Conservation (phyloP, 2,797 vertebrate genomes). For the Arvicola amphibius region DNA sequence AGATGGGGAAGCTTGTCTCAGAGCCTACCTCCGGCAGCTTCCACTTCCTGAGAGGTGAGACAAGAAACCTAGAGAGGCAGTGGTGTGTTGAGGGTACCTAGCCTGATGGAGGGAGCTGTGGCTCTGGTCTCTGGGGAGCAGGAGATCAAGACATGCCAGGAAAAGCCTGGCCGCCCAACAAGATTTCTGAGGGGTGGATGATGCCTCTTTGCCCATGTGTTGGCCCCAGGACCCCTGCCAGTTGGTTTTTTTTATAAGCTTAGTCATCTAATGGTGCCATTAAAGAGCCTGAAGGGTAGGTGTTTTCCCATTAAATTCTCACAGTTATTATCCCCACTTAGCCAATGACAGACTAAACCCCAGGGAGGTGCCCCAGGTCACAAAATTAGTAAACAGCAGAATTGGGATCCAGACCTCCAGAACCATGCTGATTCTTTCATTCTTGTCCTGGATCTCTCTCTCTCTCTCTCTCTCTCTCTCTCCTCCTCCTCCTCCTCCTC, state of each 20-base stretch:
- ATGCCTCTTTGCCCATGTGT: neutral
- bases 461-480: fast-evolving
- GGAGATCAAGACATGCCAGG: neutral
- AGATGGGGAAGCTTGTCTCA: neutral
- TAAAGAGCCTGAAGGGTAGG: neutral
- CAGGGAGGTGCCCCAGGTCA: neutral
- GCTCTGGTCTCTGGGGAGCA: neutral
- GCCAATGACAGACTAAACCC: slow-evolving; percentile 12
- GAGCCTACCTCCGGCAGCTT: neutral
- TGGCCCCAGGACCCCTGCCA: neutral
- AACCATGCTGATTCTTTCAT: no score
- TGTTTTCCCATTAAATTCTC: slow-evolving; percentile 5
- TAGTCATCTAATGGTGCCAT: slow-evolving; percentile 31
- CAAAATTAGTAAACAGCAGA: neutral
- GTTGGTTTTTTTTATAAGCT: slow-evolving; percentile 7
- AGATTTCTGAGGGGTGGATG: neutral
- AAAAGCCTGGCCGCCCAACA: neutral
- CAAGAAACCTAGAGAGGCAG: neutral
- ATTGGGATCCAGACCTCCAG: neutral
- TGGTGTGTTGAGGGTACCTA: neutral
- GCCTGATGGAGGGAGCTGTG: neutral
- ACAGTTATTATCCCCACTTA: neutral
- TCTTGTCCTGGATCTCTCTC: neutral
- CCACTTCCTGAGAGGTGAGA: neutral
- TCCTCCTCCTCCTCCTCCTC: no score